phyloP scores from a whole-genome alignment of 2,797 vertebrate genomes.

The Phrynocephalus vlangalii region DNA sequence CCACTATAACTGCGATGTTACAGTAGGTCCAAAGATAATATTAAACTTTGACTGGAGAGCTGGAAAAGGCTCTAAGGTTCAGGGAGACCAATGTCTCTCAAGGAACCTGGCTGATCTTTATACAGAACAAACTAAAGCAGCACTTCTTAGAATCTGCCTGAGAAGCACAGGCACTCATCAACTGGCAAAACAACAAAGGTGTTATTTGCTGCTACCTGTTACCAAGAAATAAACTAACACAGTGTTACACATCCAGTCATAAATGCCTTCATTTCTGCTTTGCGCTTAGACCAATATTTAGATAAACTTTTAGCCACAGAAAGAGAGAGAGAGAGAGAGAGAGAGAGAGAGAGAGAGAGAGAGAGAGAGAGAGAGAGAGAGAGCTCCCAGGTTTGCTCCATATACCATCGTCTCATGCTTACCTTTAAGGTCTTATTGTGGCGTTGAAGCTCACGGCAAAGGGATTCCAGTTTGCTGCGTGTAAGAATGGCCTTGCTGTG shows the following conservation, averaged over 20 bases:
- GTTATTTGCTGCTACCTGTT: not conserved
- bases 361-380: too few species aligned
- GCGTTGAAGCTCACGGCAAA: conserved; percentile 96
- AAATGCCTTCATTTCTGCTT: not conserved
- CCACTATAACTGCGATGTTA: not conserved
- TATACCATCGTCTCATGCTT: conserved; percentile 35
- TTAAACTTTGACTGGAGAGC: too few species aligned
- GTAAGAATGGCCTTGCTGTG: conserved; percentile 98
- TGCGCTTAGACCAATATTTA: not conserved
- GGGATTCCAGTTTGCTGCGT: conserved; percentile 97
- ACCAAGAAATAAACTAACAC: not conserved
- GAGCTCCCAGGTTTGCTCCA: not conserved
- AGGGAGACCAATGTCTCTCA: not conserved
- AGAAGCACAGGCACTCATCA: not conserved
- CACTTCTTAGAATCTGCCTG: not conserved
- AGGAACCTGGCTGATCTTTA: not conserved
- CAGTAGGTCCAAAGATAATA: too few species aligned
- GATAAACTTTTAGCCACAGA: not conserved
- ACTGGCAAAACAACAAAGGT: not conserved
- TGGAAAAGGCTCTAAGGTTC: too few species aligned
- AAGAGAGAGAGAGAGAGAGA: too few species aligned
- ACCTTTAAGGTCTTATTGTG: conserved; percentile 99
- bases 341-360: too few species aligned
- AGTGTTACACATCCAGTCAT: not conserved
- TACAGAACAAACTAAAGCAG: not conserved